Evolutionary conservation across 2,888 invertebrate species (phyloP), one percentile per base, ranked within the genome.

Genomic region (Melinaea marsaeus): DNA sequence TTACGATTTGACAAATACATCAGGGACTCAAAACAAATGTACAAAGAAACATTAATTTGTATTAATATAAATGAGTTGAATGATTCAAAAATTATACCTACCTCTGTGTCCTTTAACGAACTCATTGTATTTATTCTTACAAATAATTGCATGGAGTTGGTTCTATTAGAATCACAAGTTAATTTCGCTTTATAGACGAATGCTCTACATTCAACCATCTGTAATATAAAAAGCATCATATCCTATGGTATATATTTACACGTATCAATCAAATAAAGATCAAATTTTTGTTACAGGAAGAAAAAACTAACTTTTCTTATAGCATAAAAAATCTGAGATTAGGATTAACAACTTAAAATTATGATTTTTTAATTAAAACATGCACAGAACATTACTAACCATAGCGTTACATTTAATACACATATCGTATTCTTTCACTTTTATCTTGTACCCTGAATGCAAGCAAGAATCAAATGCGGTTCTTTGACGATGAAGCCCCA

Each of bases 111-210:
- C 60, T 70, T 79, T 0, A 78, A 73, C 0, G 74, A 60, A 62
- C 78, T 86, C 51, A 86, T 68, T 1, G 75, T 72, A 64, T 84
- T 79, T 2, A 84, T 67, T 66, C 86, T 79, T 2, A 86, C 78
- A 68, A 80, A 85, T 0, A 93, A 86, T 77, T 93, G 92, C 42
- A 91, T 86, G 33, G 92, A 78, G 0, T 91, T 92, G 5, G 84
- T 84, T 32, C 79, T 80, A 63, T 94, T 93, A 0, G 59, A n/a
- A 2, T 54, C 60, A 33, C 88, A 90, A 13, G 86, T 88, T 48
- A 95, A 84, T 78, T 93, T 94, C 1, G 94, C 95, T 84, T 94
- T 93, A 76, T 94, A 94, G 69, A 95, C 88, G 73, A 94, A 94
- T 0, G 92, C 91, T 32, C 93, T 90, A 65, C 93, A 92, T 73